These are phyloP conservation scores for Orientallactaga bullata DNA, from an alignment of 2,113 vertebrate genomes.

Conservation along the genomic window DNA sequence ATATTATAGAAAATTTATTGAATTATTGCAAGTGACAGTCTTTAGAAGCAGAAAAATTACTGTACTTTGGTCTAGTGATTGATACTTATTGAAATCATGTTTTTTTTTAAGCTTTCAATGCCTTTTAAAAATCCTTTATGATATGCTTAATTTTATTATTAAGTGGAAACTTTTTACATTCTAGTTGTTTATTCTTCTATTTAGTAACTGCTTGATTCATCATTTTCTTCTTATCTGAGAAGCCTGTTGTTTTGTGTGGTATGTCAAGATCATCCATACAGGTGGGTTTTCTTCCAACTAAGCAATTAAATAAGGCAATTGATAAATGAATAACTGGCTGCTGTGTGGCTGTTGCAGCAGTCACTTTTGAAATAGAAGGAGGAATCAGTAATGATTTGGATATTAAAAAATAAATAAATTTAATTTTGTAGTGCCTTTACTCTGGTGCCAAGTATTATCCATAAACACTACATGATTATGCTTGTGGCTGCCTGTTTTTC, in stretches of 20 bases:
- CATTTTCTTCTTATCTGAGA: constrained; percentile 43
- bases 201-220: constrained; percentile 51
- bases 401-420: not conserved
- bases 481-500: constrained; percentile 1
- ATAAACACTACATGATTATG: not conserved
- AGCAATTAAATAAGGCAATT: constrained; percentile 37
- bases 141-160: constrained; percentile 37
- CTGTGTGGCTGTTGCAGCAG: not conserved
- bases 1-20: not conserved
- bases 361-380: not conserved
- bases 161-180: constrained; percentile 42
- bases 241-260: constrained; percentile 40
- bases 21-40: not conserved
- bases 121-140: not conserved
- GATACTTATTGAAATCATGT: constrained; percentile 1
- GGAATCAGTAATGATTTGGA: constrained; percentile 52
- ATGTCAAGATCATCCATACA: constrained; percentile 20
- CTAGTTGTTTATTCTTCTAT: not conserved
- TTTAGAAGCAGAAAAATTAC: not conserved
- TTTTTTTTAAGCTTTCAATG: constrained; percentile 3
- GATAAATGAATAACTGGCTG: constrained; percentile 22
- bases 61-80: not conserved
- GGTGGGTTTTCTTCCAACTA: constrained; percentile 65
- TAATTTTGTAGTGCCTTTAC: not conserved
- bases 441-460: not conserved